Evolutionary conservation across 2,888 invertebrate species (phyloP).

Genomic region (Amphipyra tragopoginis): DNA sequence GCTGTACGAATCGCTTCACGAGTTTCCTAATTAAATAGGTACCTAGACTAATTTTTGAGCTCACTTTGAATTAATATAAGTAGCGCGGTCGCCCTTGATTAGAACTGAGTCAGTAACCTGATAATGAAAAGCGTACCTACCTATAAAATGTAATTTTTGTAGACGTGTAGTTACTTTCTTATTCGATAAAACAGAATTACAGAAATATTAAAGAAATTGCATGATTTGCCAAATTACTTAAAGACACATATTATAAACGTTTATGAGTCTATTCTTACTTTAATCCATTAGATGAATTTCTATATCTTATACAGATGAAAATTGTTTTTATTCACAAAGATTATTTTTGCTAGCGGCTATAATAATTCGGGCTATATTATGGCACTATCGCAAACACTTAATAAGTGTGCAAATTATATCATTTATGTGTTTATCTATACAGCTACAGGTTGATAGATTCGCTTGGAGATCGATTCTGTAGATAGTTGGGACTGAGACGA

Average conservation of each 20-base stretch:
- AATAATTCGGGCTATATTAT: neutral
- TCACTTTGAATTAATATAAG: slow-evolving; percentile 37
- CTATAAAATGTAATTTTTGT: too few relatives aligned
- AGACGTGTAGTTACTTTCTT: too few relatives aligned
- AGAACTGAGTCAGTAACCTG: slow-evolving; percentile 8
- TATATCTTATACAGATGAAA: too few relatives aligned
- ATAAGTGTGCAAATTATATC: slow-evolving; percentile 15
- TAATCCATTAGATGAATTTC: too few relatives aligned
- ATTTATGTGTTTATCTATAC: slow-evolving; percentile 36
- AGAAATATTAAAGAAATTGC: neutral
- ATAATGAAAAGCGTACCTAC: slow-evolving; percentile 13
- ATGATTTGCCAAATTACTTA: too few relatives aligned
- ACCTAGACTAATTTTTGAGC: slow-evolving; percentile 35
- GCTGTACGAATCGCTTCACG: slow-evolving; percentile 57
- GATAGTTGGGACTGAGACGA: slow-evolving; percentile 78
- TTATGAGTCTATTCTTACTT: too few relatives aligned
- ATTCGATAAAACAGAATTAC: neutral
- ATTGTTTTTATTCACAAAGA: neutral
- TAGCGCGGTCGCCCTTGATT: slow-evolving; percentile 21
- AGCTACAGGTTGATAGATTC: slow-evolving; percentile 63
- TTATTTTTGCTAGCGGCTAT: neutral
- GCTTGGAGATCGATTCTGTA: slow-evolving; percentile 74
- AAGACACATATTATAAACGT: too few relatives aligned
- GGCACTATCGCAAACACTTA: neutral
- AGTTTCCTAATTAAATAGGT: slow-evolving; percentile 57